Evolutionary conservation across 2,888 invertebrate genomes (phyloP), one percentile per base, ranked within the genome.

Genomic region (Ametastegia equiseti): DNA sequence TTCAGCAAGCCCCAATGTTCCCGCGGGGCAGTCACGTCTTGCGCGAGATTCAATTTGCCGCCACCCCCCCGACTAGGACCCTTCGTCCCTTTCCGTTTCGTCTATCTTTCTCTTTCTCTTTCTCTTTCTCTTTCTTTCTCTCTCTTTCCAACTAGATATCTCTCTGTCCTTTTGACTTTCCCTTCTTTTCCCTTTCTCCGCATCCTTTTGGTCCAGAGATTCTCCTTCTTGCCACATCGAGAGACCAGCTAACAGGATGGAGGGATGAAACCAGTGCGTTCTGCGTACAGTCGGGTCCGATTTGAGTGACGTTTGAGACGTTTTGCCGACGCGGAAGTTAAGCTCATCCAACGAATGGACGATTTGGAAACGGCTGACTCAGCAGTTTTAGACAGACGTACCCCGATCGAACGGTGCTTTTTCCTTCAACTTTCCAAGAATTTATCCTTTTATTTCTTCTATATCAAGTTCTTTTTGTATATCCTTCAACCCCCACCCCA

Each of bases 31-130:
- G 89, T 90, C 90, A 90, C 89, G 89, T 90, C 89, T 89, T 87
- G 85, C 86, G 86, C 89, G 88, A 89, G 89, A 90, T 90, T 90
- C 90, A 89, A 90, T 90, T 90, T 90, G 88, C 90, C 88, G 88
- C 86, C 85, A 88, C 87, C 85, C 85, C 63, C 79, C 63, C 75
- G 42, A 7, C 65, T 36, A 33, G n/a, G 33, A 50, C 80, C 81
- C 81, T 81, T 75, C 83, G 11, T 50, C 73, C 73, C 54, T 75
- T 75, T 36, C 36, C 36, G 30, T 39, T 15, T 57, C 60, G 4
- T 73, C 27, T 13, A n/a, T n/a, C n/a, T n/a, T n/a, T n/a, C n/a
- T n/a, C n/a, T n/a, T n/a, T n/a, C n/a, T n/a, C n/a, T n/a, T n/a
- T 50, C 73, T 54, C 54, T 75, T 75, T 36, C 36, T 19, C 45